phyloP scores from a whole-genome alignment of 2,113 vertebrate genomes.

The Elaphurus davidianus region DNA sequence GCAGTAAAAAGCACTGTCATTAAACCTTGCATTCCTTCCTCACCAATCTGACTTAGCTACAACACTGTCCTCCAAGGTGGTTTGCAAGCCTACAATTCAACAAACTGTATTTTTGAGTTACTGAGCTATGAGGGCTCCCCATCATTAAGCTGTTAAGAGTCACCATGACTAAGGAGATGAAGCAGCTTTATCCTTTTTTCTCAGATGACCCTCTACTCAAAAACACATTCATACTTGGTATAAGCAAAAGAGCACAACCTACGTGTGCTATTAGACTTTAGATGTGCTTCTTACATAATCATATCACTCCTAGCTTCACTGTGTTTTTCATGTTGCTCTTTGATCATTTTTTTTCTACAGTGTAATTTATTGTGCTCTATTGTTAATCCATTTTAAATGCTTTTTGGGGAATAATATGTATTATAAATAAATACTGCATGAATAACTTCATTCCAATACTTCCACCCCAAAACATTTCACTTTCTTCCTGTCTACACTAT shows the following conservation, averaged over 20 bases:
- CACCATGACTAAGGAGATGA: not conserved
- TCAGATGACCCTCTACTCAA: not conserved
- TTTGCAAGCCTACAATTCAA: not conserved
- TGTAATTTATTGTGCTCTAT: not conserved
- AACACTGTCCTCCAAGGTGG: not conserved
- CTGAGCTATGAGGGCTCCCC: not conserved
- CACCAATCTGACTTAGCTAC: constrained; percentile 33
- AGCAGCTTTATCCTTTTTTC: not conserved
- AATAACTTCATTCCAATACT: not conserved
- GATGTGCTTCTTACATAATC: not conserved
- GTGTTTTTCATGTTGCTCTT: not conserved
- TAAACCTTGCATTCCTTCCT: constrained; percentile 74
- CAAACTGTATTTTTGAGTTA: not conserved
- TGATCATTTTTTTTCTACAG: not conserved
- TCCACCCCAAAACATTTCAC: not conserved
- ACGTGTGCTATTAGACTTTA: not conserved
- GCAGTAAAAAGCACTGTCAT: constrained; percentile 39
- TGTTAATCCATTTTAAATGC: not conserved
- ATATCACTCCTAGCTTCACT: not conserved
- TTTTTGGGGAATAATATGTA: not conserved
- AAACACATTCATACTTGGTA: not conserved
- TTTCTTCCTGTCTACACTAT: not conserved
- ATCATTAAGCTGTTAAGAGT: not conserved
- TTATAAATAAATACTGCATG: not conserved
- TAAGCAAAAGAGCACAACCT: not conserved